phyloP scores from a whole-genome alignment of 1,140 invertebrate species.

The Stegodyphus dumicola region DNA sequence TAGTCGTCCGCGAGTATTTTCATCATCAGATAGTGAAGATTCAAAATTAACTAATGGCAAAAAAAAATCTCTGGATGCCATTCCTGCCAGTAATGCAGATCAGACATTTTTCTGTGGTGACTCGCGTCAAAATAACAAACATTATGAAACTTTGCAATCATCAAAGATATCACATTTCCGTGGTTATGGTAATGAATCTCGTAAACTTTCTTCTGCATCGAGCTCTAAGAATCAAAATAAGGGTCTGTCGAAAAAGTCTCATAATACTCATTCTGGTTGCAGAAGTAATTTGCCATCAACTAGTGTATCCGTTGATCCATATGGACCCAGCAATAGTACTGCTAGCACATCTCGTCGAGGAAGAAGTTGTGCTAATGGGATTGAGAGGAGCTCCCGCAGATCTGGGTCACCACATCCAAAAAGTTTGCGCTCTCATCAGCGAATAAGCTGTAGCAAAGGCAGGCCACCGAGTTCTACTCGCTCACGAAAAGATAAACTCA shows the following conservation, averaged over 20 bases:
- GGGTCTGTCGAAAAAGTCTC: too few species aligned
- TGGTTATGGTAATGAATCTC: background rate
- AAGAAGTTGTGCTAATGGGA: background rate
- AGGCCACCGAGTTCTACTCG: background rate
- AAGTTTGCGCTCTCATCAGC: background rate
- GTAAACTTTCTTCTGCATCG: background rate
- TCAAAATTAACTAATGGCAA: background rate
- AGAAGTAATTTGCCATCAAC: too few species aligned
- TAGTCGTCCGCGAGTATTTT: slow-evolving; percentile 15
- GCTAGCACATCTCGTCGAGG: background rate
- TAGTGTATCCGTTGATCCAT: too few species aligned
- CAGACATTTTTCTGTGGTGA: background rate
- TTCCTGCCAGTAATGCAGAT: background rate
- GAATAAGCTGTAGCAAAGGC: background rate
- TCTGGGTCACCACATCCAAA: background rate
- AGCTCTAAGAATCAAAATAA: too few species aligned
- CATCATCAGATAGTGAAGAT: slow-evolving; percentile 54
- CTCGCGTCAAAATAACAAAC: background rate
- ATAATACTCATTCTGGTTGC: too few species aligned
- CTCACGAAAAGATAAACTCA: background rate
- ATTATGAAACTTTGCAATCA: background rate
- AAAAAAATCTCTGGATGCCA: background rate
- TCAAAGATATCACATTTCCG: background rate
- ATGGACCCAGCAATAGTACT: too few species aligned
- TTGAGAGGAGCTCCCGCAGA: background rate